Evolutionary conservation across 2,888 invertebrate genomes (phyloP).

Genomic region (Agonopterix subpropinquella): DNA sequence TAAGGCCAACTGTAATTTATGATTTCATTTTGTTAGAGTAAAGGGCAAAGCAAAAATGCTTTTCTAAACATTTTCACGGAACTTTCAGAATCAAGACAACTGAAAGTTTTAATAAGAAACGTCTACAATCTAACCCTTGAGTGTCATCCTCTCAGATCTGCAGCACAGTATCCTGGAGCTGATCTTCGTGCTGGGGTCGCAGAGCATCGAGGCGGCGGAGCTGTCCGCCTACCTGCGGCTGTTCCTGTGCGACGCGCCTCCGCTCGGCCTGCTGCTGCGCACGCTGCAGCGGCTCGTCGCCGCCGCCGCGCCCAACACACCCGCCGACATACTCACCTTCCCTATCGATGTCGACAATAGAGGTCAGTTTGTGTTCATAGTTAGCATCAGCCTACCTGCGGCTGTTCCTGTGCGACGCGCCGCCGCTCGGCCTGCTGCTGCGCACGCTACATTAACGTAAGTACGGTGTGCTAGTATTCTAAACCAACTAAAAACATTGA

Average conservation of each 20-base stretch:
- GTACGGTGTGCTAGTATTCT: too few species aligned
- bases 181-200: conserved; percentile 69
- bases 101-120: too few species aligned
- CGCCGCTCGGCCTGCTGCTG: conserved; percentile 70
- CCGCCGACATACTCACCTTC: conserved; percentile 74
- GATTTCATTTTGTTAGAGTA: too few species aligned
- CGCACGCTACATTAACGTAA: conserved; percentile 24
- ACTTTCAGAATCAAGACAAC: too few species aligned
- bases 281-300: conserved; percentile 57
- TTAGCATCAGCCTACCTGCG: conserved; percentile 75
- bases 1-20: too few species aligned
- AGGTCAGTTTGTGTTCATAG: too few species aligned
- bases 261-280: conserved; percentile 68
- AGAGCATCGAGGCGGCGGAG: conserved; percentile 69
- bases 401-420: conserved; percentile 75
- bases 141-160: conserved; percentile 60
- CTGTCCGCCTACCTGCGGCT: conserved; percentile 76
- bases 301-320: conserved; percentile 52
- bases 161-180: conserved; percentile 80
- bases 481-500: too few species aligned
- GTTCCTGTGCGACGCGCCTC: conserved; percentile 73
- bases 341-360: conserved; percentile 40
- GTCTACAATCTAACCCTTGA: too few species aligned
- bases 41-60: too few species aligned
- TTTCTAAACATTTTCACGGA: too few species aligned